These are phyloP conservation scores for Euzophera pinguis DNA, from an alignment of 2,888 invertebrate genomes.

Conservation along the genomic window DNA sequence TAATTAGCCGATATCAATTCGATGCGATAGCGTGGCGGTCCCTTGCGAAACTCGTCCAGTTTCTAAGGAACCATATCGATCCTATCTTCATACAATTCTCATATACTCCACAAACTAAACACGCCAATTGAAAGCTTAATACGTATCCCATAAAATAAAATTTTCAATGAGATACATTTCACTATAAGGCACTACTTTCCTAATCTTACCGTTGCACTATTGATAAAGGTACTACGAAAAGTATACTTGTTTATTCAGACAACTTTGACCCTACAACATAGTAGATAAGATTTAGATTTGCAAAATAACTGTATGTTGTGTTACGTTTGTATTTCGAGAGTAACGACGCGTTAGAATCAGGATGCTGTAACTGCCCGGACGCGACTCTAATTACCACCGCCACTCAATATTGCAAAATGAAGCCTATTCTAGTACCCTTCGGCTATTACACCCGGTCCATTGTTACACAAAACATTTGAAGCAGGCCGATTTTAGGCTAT, in stretches of 20 bases:
- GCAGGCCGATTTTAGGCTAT: slow-evolving; percentile 23
- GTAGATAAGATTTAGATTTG: slow-evolving; percentile 24
- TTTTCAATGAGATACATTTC: slow-evolving; percentile 35
- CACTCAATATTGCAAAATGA: slow-evolving; percentile 74
- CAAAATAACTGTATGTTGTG: slow-evolving; percentile 15
- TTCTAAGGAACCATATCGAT: slow-evolving; percentile 64
- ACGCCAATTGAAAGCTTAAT: slow-evolving; percentile 22
- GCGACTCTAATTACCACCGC: slow-evolving; percentile 71
- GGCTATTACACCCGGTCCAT: slow-evolving; percentile 59
- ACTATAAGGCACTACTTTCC: slow-evolving; percentile 28
- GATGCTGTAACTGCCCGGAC: slow-evolving; percentile 73
- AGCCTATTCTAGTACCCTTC: slow-evolving; percentile 62
- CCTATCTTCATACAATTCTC: slow-evolving; percentile 24
- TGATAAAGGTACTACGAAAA: slow-evolving; percentile 36
- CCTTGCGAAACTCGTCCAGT: slow-evolving; percentile 71
- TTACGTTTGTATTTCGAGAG: slow-evolving; percentile 24
- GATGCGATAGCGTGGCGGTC: slow-evolving; percentile 67
- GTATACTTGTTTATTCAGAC: slow-evolving; percentile 20
- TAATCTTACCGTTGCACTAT: slow-evolving; percentile 28
- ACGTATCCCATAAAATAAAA: slow-evolving; percentile 14
- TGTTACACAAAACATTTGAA: slow-evolving; percentile 64
- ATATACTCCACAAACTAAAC: slow-evolving; percentile 18
- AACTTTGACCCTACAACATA: slow-evolving; percentile 24
- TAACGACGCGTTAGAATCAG: slow-evolving; percentile 65
- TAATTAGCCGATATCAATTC: slow-evolving; percentile 77